phyloP scores from a whole-genome alignment of 2,797 vertebrate genomes.

The Valencia hispanica region DNA sequence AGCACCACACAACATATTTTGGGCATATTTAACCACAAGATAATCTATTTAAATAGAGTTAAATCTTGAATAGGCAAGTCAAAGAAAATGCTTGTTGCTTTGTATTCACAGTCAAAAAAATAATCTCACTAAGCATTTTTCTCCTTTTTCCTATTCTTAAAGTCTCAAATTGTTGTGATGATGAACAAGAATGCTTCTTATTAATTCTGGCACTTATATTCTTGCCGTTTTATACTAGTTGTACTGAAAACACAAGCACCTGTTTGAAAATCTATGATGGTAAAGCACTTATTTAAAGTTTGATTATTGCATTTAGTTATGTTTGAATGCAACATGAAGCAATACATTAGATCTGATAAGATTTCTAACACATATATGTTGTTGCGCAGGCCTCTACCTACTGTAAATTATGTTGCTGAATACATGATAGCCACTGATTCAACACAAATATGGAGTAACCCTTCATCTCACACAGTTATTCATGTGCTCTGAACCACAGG shows the following conservation, averaged over 20 bases:
- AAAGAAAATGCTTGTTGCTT: not conserved
- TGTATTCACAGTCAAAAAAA: constrained; percentile 7
- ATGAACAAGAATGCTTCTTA: constrained; percentile 57
- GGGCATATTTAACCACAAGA: not conserved
- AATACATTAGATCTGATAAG: constrained; percentile 50
- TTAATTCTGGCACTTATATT: constrained; percentile 29
- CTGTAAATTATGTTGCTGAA: constrained; percentile 6
- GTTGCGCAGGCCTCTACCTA: constrained; percentile 41
- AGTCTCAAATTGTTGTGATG: constrained; percentile 3
- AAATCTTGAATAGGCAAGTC: not conserved
- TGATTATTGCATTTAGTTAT: constrained; percentile 68
- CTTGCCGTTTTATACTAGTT: constrained; percentile 15
- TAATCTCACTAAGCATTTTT: not conserved
- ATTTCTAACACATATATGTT: constrained; percentile 27
- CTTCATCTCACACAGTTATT: constrained; percentile 38
- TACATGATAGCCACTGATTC: constrained; percentile 26
- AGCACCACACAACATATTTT: not conserved
- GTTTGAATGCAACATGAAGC: constrained; percentile 63
- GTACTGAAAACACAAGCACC: constrained; percentile 67
- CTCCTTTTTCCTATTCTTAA: not conserved
- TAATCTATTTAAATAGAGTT: not conserved
- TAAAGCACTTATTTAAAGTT: constrained; percentile 71
- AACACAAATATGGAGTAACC: constrained; percentile 25
- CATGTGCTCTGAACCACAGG: constrained; percentile 50
- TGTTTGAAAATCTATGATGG: constrained; percentile 45